These are phyloP conservation scores for Aphelenchoides bicaudatus DNA, from an alignment of 2,888 invertebrate species.

Conservation along the genomic window DNA sequence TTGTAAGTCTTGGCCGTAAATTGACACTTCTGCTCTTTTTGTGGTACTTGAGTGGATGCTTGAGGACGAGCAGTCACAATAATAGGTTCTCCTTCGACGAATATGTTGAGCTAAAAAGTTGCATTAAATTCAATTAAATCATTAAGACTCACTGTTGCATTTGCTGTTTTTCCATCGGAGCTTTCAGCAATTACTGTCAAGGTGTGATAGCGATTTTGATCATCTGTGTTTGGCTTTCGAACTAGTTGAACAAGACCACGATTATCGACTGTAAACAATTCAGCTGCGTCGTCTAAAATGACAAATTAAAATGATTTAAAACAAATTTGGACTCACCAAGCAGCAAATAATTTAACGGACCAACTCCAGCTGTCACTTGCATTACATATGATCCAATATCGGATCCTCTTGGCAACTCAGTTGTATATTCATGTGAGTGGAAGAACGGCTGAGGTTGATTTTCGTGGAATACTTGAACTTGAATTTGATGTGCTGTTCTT, in stretches of 20 bases:
- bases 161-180: constrained; percentile 35
- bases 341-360: constrained; percentile 18
- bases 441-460: constrained; percentile 25
- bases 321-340: constrained; percentile 5
- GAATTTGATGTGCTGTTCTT: constrained; percentile 30
- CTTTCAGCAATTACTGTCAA: constrained; percentile 43
- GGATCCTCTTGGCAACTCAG: constrained; percentile 12
- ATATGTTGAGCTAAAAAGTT: constrained; percentile 38
- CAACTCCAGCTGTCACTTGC: constrained; percentile 36
- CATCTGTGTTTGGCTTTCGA: constrained; percentile 36
- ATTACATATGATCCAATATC: constrained; percentile 30
- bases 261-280: constrained; percentile 37
- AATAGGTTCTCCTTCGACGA: constrained; percentile 32
- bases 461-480: constrained; percentile 35
- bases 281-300: constrained; percentile 25
- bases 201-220: constrained; percentile 36
- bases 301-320: constrained; percentile 18
- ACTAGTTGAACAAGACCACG: constrained; percentile 38
- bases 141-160: constrained; percentile 34
- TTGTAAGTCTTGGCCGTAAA: constrained; percentile 46
- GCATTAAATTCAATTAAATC: constrained; percentile 14
- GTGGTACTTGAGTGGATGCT: neutral
- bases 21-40: constrained; percentile 24
- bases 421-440: constrained; percentile 31
- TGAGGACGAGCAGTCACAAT: constrained; percentile 19